Percentiles rank a stretch among this genome's conserved stretches.
Evolutionary conservation across 1,140 invertebrate genomes (phyloP).

Genomic region (Hyles vespertilio): DNA sequence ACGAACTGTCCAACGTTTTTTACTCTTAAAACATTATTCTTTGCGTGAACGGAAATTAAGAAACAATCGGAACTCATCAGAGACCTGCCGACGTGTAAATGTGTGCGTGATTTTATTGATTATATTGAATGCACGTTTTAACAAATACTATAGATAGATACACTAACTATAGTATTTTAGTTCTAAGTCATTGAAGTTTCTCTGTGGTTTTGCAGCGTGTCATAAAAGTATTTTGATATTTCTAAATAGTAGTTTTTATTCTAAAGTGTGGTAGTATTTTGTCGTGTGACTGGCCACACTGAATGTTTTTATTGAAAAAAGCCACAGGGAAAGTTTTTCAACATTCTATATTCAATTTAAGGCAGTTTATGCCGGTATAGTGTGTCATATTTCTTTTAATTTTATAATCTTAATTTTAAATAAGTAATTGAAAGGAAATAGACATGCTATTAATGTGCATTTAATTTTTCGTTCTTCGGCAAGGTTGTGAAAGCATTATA

Average conservation of each 20-base stretch:
- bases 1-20: no score
- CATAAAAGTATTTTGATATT: slow-evolving; percentile 8
- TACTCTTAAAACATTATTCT: no score
- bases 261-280: slow-evolving; percentile 6
- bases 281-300: not conserved
- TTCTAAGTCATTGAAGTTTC: slow-evolving; percentile 19
- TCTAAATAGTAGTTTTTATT: slow-evolving; percentile 1
- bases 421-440: slow-evolving; percentile 46
- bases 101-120: slow-evolving; percentile 3
- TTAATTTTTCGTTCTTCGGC: slow-evolving; percentile 54
- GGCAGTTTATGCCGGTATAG: slow-evolving; percentile 37
- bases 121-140: slow-evolving; percentile 4
- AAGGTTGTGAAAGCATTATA: slow-evolving; percentile 33
- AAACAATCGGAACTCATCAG: not conserved
- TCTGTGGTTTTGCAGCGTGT: slow-evolving; percentile 23
- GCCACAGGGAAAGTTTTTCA: slow-evolving; percentile 34
- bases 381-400: slow-evolving; percentile 71
- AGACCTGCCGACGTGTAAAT: slow-evolving; percentile 1
- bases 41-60: slow-evolving; percentile 2
- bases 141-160: slow-evolving; percentile 7
- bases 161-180: slow-evolving; percentile 6
- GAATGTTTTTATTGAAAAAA: slow-evolving; percentile 11
- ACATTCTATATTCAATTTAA: slow-evolving; percentile 30
- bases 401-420: slow-evolving; percentile 50
- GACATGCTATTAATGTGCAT: slow-evolving; percentile 62